Evolutionary conservation across 64 coral and sea anemone genomes (phyloP), one percentile per base, ranked within the genome.

Genomic region (Dendronephthya gigantea): DNA sequence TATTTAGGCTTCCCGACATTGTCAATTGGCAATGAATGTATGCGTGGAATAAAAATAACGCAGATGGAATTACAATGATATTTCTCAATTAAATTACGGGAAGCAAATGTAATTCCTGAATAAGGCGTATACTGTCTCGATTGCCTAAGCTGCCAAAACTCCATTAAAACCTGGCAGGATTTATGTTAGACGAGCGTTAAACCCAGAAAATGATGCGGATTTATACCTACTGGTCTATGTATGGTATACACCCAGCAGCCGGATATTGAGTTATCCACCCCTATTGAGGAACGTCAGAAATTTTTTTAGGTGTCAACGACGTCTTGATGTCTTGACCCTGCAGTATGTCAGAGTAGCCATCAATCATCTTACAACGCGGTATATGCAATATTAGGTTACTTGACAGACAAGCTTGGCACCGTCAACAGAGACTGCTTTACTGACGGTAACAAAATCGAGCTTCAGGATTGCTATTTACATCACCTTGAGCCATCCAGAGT

Each of bases 191-290:
- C 41, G 11, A 45, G 41, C 41, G 41, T 6, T 45, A 45, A 45
- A 45, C 41, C 41, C 41, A 45, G 41, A 45, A 45, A 45, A 6
- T 45, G 41, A 45, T 4, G 41, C 41, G 41, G 41, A 62, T 27
- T 62, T n/a, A 62, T 19, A 7, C 55, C 55, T 62, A 23, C 55
- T 62, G 55, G 19, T 62, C 55, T 62, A 62, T 62, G 55, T 62
- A 62, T 62, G 55, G 55, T 62, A 62, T 62, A 15, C 55, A 27
- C 55, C 55, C 10, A 62, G 25, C 55, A 45, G 55, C 55, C 55
- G 55, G 55, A 62, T 62, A 62, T 62, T 62, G 55, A 62, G 55
- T 62, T 62, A 62, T 62, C 55, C 55, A 62, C 55, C 55, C 55
- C 55, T 62, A 62, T 62, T 62, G 55, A 62, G 19, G 55, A 62